A percentile compares a stretch with the other conserved stretches of the same genome.
Conservation (phyloP, 1,140 invertebrate species). For the Coenobita brevimanus region DNA sequence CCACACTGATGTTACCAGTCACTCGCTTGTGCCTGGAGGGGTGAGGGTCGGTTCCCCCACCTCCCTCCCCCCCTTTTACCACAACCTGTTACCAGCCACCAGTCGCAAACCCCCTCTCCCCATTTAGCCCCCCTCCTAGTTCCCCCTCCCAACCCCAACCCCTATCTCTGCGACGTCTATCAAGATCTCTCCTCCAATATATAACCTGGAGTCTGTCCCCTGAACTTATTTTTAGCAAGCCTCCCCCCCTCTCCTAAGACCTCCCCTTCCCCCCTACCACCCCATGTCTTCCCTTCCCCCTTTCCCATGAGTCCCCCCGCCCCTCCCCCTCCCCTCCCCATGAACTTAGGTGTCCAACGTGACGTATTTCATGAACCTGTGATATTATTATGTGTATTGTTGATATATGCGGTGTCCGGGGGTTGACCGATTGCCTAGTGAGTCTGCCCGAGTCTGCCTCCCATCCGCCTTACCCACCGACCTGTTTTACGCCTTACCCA, state of each 20-base stretch:
- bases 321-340: too few species aligned
- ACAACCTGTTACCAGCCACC: constrained; percentile 57
- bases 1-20: constrained; percentile 52
- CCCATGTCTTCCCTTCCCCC: too few species aligned
- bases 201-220: background rate
- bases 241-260: background rate
- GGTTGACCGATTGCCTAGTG: too few species aligned
- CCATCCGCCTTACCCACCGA: too few species aligned
- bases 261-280: too few species aligned
- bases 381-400: too few species aligned
- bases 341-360: too few species aligned
- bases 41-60: constrained; percentile 27
- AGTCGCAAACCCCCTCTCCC: constrained; percentile 6
- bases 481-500: too few species aligned
- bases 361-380: too few species aligned
- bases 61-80: constrained; percentile 14
- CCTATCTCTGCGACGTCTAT: background rate
- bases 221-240: background rate
- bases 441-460: too few species aligned
- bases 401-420: too few species aligned
- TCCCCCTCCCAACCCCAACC: background rate
- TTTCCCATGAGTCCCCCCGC: background rate
- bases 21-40: constrained; percentile 53
- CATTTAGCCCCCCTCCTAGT: background rate
- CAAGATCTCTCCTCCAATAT: background rate